Evolutionary conservation across 2,888 invertebrate genomes (phyloP).

Genomic region (Eustalomyia histrio): DNA sequence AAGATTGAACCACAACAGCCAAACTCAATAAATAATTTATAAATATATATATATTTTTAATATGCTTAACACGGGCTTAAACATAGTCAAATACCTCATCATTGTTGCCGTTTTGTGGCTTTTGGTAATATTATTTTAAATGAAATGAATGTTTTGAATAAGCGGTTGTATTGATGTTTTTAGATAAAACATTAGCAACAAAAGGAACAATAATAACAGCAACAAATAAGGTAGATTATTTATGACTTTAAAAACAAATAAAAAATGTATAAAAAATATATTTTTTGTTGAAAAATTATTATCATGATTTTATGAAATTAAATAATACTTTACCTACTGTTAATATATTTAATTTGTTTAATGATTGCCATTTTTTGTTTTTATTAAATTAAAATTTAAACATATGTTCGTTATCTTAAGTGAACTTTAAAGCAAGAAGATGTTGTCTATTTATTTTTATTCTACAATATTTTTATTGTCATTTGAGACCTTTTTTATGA

Average conservation of each 20-base stretch:
- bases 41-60: slow-evolving; percentile 3
- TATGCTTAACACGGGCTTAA: slow-evolving; percentile 24
- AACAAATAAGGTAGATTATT: slow-evolving; percentile 42
- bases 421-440: not conserved
- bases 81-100: slow-evolving; percentile 42
- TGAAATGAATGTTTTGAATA: slow-evolving; percentile 32
- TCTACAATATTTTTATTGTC: slow-evolving; percentile 22
- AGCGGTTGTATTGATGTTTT: slow-evolving; percentile 57
- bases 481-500: slow-evolving; percentile 63
- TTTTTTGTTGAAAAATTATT: not conserved
- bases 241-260: slow-evolving; percentile 44
- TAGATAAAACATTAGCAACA: slow-evolving; percentile 15
- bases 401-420: not conserved
- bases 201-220: slow-evolving; percentile 19
- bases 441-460: not conserved
- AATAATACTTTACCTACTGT: slow-evolving; percentile 6
- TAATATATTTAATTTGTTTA: not conserved
- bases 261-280: slow-evolving; percentile 35
- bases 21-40: not conserved
- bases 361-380: not conserved
- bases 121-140: slow-evolving; percentile 2
- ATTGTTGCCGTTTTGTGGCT: slow-evolving; percentile 30
- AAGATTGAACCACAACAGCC: slow-evolving; percentile 12
- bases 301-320: slow-evolving; percentile 25
- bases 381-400: not conserved